Evolutionary conservation across 2,113 vertebrate species (phyloP).

Genomic region (Recurvirostra avosetta): DNA sequence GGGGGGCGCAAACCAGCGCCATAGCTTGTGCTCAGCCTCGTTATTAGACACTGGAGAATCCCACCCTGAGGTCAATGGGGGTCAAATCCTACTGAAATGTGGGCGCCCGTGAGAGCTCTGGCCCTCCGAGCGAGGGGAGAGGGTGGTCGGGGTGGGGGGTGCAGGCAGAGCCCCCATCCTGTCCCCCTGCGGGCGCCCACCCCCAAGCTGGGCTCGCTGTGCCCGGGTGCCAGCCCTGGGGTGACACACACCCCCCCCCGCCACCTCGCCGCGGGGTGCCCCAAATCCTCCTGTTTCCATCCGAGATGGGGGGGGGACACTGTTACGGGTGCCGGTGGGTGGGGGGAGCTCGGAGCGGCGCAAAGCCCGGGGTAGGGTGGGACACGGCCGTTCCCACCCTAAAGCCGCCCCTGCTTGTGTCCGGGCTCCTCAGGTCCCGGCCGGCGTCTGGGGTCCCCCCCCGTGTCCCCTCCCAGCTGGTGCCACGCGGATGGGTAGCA

Average conservation of each 20-base stretch:
- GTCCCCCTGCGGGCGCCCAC: too few species aligned
- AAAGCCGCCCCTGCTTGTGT: neutral
- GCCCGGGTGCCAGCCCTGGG: too few species aligned
- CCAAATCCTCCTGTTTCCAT: accelerated
- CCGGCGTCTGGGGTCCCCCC: too few species aligned
- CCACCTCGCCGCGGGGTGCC: too few species aligned
- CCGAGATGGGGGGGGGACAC: accelerated
- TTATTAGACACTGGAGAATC: neutral
- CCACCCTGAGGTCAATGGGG: neutral
- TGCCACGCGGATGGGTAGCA: neutral
- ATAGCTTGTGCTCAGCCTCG: neutral
- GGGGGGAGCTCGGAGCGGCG: neutral
- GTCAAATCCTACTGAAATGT: neutral
- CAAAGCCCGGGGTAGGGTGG: accelerated
- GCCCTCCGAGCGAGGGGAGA: neutral
- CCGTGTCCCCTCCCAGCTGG: neutral
- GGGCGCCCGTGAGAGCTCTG: too few species aligned
- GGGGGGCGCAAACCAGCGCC: too few species aligned
- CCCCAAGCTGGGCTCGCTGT: too few species aligned
- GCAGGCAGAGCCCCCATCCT: too few species aligned
- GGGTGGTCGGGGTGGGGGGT: too few species aligned
- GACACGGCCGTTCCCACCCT: accelerated
- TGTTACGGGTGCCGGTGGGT: accelerated
- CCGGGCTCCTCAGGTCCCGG: neutral
- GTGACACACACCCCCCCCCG: too few species aligned